These are phyloP conservation scores for Passer montanus DNA, from an alignment of 2,113 vertebrate species.

Conservation along the genomic window DNA sequence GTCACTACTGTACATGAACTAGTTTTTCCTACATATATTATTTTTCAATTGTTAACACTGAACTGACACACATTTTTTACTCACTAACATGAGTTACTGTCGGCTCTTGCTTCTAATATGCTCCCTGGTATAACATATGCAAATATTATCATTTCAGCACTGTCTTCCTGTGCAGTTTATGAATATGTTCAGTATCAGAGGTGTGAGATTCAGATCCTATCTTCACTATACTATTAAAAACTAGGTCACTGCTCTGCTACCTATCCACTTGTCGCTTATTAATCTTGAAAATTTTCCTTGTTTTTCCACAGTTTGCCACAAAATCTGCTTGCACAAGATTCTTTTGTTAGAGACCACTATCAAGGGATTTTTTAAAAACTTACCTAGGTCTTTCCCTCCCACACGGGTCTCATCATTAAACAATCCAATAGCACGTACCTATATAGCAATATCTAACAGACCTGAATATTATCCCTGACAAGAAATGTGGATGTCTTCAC, in stretches of 20 bases:
- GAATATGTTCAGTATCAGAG: neutral
- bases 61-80: neutral
- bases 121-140: neutral
- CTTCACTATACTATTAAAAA: neutral
- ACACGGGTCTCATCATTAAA: neutral
- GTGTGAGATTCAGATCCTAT: neutral
- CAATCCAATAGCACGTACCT: neutral
- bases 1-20: neutral
- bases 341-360: neutral
- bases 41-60: neutral
- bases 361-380: neutral
- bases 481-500: neutral
- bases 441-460: neutral
- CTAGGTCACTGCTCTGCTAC: neutral
- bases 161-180: neutral
- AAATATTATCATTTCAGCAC: neutral
- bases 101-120: neutral
- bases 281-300: neutral
- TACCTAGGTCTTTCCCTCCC: neutral
- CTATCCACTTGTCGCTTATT: neutral
- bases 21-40: neutral
- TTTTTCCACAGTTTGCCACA: neutral
- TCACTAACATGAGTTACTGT: neutral
- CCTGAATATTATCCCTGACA: neutral
- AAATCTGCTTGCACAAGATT: neutral